Evolutionary conservation across 1,140 invertebrate genomes (phyloP), one percentile per base, ranked within the genome.

Genomic region (Catajapyx aquilonaris): DNA sequence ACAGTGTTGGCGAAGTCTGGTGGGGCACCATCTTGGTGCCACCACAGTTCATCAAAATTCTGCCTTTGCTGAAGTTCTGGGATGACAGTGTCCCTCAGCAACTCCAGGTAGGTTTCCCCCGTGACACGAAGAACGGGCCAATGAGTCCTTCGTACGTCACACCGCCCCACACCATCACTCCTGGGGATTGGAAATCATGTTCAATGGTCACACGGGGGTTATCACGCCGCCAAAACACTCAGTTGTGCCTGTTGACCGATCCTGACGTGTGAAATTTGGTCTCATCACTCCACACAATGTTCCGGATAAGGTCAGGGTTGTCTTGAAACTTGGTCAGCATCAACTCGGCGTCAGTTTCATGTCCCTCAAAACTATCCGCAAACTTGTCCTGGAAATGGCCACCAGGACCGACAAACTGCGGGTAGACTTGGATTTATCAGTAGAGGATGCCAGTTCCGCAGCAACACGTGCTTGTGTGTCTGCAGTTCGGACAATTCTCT

Each of bases 11-110:
- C 22, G 38, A 45, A 57, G 46, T 61, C 55, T 19, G 49, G 41
- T 25, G 52, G 54, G 21, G 53, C 52, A 20, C 53, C 54, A 47
- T 61, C 53, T 40, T 60, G 54, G 34, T 61, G 52, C 37, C 52
- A 60, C 46, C n/a, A 20, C n/a, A n/a, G n/a, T n/a, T n/a, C n/a
- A n/a, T n/a, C n/a, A n/a, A n/a, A n/a, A n/a, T n/a, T n/a, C n/a
- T n/a, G n/a, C n/a, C n/a, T n/a, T n/a, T n/a, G n/a, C n/a, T n/a
- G n/a, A n/a, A n/a, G n/a, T n/a, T n/a, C n/a, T n/a, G n/a, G n/a
- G n/a, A n/a, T n/a, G n/a, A n/a, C n/a, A n/a, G n/a, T n/a, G n/a
- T n/a, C n/a, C n/a, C n/a, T n/a, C n/a, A n/a, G n/a, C n/a, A n/a
- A n/a, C n/a, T n/a, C n/a, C n/a, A n/a, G n/a, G n/a, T n/a, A n/a